Evolutionary conservation across 1,140 invertebrate species (phyloP).

Genomic region (Ptiloglossa arizonensis): DNA sequence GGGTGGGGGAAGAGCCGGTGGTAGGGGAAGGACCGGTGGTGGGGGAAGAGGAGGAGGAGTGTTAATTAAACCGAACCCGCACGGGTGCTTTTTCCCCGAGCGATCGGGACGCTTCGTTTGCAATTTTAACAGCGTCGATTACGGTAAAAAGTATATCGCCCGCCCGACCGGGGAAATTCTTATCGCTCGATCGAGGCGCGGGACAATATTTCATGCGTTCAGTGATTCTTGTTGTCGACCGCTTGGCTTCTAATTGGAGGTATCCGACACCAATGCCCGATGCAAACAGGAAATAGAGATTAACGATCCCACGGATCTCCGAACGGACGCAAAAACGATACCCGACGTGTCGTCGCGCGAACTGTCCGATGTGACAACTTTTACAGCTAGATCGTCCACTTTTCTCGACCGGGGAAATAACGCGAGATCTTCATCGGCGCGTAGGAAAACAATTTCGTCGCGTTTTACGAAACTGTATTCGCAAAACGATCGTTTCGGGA

Average conservation of each 20-base stretch:
- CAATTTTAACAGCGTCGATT: not conserved
- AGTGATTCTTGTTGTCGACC: not conserved
- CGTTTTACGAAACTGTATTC: too few species aligned
- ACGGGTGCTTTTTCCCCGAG: too few species aligned
- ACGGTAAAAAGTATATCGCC: not conserved
- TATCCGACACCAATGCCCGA: not conserved
- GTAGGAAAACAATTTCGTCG: too few species aligned
- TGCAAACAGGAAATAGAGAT: conserved; percentile 21
- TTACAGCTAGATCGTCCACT: not conserved
- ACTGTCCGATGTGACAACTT: conserved; percentile 11
- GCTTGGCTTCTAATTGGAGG: conserved; percentile 19
- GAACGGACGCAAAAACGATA: conserved; percentile 20
- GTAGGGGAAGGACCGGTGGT: too few species aligned
- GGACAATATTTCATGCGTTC: conserved; percentile 30
- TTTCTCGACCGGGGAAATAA: not conserved
- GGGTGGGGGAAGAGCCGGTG: too few species aligned
- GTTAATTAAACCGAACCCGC: conserved; percentile 19
- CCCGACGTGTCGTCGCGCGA: not conserved
- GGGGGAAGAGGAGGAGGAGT: too few species aligned
- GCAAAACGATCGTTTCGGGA: too few species aligned
- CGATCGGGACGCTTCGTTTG: not conserved
- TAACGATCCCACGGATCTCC: not conserved
- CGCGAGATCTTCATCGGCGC: not conserved
- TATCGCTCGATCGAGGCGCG: not conserved
- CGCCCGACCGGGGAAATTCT: not conserved